Base-by-base conservation (phyloP, 2,797 vertebrate genomes). In the Erithacus rubecula region DNA sequence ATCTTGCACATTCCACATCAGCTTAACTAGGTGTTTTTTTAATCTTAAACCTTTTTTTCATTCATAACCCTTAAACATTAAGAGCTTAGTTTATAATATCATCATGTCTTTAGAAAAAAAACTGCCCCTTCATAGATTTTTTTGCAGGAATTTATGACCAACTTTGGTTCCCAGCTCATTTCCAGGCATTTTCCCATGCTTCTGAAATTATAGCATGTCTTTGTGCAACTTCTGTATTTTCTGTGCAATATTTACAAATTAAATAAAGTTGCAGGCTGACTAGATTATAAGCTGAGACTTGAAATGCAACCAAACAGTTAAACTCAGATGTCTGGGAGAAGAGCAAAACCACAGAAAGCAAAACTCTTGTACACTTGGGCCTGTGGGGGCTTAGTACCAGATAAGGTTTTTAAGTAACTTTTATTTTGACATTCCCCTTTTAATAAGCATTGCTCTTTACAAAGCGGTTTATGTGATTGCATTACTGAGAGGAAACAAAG, bases 401-500 rank as follows among this genome's bases (percentile, higher is more conserved):
- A 85, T 77, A 89, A 87, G 23, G 56, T n/a, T 27, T 83, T 77
- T 49, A 68, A 84, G 68, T 68, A 95, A 72, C 94, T 95, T 94
- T 96, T 96, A 95, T 96, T 94, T 90, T 96, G 91, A 96, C 93
- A 86, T 94, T 78, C 85, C 11, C 37, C 32, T 91, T 87, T 74
- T 92, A 85, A 59, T 65, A 88, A 94, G 74, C 8, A 0, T 63
- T 59, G 84, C 78, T 91, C 51, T 91, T 86, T 55, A 93, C 80
- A 78, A 83, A 95, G 83, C 1, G 1, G 72, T 93, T 94, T 78
- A 19, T 90, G 69, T 68, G 94, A 83, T 91, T 90, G 79, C 55
- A 7, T 96, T 94, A 83, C 76, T 51, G 76, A 89, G 87, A 94
- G 94, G 96, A 96, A 96, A 96, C 91, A 94, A 94, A 93, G 88